phyloP scores from a whole-genome alignment of 2,888 invertebrate genomes.

The Melipona beecheii region DNA sequence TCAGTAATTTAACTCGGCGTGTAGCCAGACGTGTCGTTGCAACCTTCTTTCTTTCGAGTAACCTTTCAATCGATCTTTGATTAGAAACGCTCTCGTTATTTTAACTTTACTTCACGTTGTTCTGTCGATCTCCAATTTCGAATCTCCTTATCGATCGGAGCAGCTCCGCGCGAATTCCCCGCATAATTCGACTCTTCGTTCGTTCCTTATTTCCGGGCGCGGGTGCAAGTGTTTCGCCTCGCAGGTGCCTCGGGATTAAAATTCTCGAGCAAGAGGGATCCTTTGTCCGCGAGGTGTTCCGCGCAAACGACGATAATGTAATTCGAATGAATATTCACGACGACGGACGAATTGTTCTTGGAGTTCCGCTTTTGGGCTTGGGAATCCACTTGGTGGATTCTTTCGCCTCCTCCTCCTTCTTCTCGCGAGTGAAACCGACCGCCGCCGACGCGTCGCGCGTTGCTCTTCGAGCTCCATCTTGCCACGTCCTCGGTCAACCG shows the following conservation, averaged over 20 bases:
- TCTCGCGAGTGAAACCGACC: not conserved
- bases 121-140: not conserved
- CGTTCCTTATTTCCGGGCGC: not conserved
- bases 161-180: not conserved
- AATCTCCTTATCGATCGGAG: not conserved
- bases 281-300: conserved; percentile 12
- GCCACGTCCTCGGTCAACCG: not conserved
- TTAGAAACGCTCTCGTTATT: too few relatives aligned
- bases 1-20: conserved; percentile 19
- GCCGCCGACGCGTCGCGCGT: not conserved
- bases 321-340: conserved; percentile 43
- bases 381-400: too few relatives aligned
- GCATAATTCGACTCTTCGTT: not conserved
- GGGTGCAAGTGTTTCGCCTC: not conserved
- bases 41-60: too few relatives aligned
- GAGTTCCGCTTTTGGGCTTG: not conserved
- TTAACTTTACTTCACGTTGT: not conserved
- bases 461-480: not conserved
- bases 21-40: conserved; percentile 8
- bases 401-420: not conserved
- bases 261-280: conserved; percentile 9
- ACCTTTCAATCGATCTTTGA: too few relatives aligned
- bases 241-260: conserved; percentile 4
- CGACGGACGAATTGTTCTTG: conserved; percentile 37
- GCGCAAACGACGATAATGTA: conserved; percentile 28